Conservation (phyloP, 2,888 invertebrate genomes). For the Dyspetes luteomarginatus region DNA sequence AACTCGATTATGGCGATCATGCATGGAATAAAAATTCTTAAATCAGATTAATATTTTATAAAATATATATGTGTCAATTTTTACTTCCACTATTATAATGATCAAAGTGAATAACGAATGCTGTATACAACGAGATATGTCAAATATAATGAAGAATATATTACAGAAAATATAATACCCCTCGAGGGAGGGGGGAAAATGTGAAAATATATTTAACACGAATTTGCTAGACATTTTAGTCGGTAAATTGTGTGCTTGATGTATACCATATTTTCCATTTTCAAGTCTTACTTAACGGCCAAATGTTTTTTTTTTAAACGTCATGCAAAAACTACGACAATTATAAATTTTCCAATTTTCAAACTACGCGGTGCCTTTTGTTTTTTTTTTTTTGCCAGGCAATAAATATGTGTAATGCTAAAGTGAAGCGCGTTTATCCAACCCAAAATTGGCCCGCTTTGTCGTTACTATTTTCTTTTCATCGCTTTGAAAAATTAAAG, state of each 20-base stretch:
- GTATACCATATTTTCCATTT: not conserved
- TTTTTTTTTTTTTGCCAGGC: slow-evolving; percentile 5
- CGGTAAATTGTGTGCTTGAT: not conserved
- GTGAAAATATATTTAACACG: no score
- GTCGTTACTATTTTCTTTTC: not conserved
- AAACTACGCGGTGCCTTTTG: not conserved
- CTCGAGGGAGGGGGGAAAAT: not conserved
- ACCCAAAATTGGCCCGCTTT: slow-evolving; percentile 12
- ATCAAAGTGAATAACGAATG: not conserved
- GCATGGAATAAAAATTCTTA: slow-evolving; percentile 37
- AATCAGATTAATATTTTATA: slow-evolving; percentile 1
- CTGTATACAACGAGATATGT: slow-evolving; percentile 26
- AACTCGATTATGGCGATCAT: slow-evolving; percentile 36
- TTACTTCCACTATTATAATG: not conserved
- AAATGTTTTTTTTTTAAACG: not conserved
- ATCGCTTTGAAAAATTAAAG: not conserved
- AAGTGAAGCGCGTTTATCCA: not conserved
- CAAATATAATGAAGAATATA: slow-evolving; percentile 2
- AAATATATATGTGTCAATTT: not conserved
- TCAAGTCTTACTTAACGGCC: not conserved
- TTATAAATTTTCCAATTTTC: not conserved
- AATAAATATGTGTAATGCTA: slow-evolving; percentile 16
- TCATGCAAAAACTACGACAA: slow-evolving; percentile 32
- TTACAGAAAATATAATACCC: not conserved
- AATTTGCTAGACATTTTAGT: no score